Percentiles rank a stretch among this genome's conserved stretches.
Conservation (phyloP, 2,888 invertebrate genomes). For the Augiades crinisus region DNA sequence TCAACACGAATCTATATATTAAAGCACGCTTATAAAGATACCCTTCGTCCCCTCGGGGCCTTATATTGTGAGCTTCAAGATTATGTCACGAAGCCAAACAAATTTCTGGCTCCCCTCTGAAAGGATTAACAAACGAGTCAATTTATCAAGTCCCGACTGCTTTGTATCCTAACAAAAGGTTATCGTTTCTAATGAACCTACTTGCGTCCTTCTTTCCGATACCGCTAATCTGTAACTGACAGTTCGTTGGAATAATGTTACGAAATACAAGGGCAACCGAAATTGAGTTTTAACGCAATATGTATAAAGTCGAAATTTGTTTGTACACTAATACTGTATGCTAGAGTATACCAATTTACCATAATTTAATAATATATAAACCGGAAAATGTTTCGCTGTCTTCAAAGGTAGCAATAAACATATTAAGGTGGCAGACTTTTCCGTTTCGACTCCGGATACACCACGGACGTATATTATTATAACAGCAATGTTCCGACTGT, state of each 20-base stretch:
- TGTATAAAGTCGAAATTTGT: too few relatives aligned
- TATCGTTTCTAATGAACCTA: conserved; percentile 17
- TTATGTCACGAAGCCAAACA: neutral
- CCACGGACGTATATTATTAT: too few relatives aligned
- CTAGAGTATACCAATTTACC: too few relatives aligned
- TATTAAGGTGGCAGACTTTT: too few relatives aligned
- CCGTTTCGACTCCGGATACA: too few relatives aligned
- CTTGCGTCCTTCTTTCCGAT: conserved; percentile 18
- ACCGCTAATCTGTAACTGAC: conserved; percentile 20
- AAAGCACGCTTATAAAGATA: neutral
- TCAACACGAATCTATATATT: too few relatives aligned
- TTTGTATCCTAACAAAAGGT: conserved; percentile 26
- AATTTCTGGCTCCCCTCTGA: neutral
- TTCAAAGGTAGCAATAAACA: too few relatives aligned
- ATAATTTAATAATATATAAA: too few relatives aligned
- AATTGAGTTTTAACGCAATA: too few relatives aligned
- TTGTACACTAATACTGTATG: too few relatives aligned
- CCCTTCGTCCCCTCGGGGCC: neutral
- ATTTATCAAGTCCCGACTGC: conserved; percentile 35
- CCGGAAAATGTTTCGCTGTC: too few relatives aligned
- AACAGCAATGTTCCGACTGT: too few relatives aligned
- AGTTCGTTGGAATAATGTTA: conserved; percentile 6
- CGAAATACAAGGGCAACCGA: neutral
- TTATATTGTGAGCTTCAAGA: neutral
- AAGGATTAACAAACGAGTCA: conserved; percentile 28